Percentiles rank a stretch among this genome's conserved stretches.
These are phyloP conservation scores for Plecturocebus donacophilus DNA, from an alignment of 2,113 vertebrate species.

Conservation along the genomic window DNA sequence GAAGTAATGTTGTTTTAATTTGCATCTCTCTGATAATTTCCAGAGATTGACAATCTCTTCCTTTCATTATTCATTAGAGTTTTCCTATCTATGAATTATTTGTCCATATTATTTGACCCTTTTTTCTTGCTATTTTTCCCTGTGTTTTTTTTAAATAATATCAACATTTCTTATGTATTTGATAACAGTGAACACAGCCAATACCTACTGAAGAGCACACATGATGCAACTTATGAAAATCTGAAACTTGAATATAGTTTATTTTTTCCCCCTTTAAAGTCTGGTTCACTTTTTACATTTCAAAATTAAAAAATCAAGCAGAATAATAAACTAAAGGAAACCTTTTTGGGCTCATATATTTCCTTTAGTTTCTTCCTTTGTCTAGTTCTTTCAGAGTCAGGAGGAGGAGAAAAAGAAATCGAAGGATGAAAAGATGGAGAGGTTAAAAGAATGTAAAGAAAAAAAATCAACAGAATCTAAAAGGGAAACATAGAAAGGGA, in stretches of 20 bases:
- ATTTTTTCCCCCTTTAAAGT: background rate
- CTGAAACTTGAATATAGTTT: background rate
- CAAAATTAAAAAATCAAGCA: slow-evolving; percentile 6
- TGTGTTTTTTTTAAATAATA: background rate
- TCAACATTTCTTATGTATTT: background rate
- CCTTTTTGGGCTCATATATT: too few relatives aligned
- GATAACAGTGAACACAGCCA: background rate
- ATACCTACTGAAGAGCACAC: background rate
- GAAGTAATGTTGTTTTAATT: slow-evolving; percentile 12
- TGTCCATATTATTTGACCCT: background rate
- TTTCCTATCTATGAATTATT: background rate
- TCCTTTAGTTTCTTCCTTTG: background rate
- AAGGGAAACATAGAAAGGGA: background rate
- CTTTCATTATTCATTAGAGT: background rate
- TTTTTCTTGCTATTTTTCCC: background rate
- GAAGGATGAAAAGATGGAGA: background rate
- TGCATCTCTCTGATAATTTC: background rate
- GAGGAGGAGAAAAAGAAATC: background rate
- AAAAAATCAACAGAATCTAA: background rate
- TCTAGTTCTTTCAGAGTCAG: background rate
- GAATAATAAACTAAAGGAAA: background rate
- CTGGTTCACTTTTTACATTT: slow-evolving; percentile 30
- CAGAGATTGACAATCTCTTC: background rate
- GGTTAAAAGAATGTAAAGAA: background rate
- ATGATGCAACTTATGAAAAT: background rate